Base-by-base conservation (phyloP, 2,797 vertebrate genomes). In the Takifugu rubripes region DNA sequence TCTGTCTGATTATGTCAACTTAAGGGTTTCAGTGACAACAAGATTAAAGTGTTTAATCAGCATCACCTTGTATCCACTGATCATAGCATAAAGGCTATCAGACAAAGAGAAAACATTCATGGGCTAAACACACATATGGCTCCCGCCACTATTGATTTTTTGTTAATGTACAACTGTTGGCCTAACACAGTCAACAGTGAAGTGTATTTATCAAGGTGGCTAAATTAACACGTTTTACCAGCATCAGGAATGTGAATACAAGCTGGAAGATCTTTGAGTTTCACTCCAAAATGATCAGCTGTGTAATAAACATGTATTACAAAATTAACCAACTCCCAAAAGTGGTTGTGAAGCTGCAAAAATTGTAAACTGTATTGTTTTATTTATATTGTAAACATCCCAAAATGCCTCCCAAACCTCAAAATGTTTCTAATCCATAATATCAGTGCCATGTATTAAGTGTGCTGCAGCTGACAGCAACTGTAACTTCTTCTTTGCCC, bases 81-180 rank as follows among this genome's bases (percentile, higher is more conserved):
- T 72, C 55, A 43, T 50, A 55, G 49, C 66, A 53, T 57, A 69
- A 59, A 60, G 47, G 54, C 61, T 72, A 74, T 77, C 78, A 66
- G 69, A 65, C 54, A 25, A 52, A 68, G 40, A 61, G 25, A 66
- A 62, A 68, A 65, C 63, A 70, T 16, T 57, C 52, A 61, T 25
- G 55, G 47, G 45, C 60, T 58, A 55, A 59, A 54, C 59, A 66
- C 62, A 70, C 48, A 67, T 21, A 16, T 0, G 25, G 63, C 73
- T 74, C 66, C 76, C 15, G 42, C 49, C 59, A 49, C 43, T 78
- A 85, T 84, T 66, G 84, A 79, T 84, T 72, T 72, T 72, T 44
- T 60, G 85, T 83, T 83, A 87, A 87, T 83, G 70, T 67, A 33
- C 58, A 72, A 82, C 78, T 27, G 29, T 55, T 42, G 72, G 21